Percentiles rank a stretch among this genome's conserved stretches.
Conservation (phyloP, 2,113 vertebrate genomes). For the Channa argus region DNA sequence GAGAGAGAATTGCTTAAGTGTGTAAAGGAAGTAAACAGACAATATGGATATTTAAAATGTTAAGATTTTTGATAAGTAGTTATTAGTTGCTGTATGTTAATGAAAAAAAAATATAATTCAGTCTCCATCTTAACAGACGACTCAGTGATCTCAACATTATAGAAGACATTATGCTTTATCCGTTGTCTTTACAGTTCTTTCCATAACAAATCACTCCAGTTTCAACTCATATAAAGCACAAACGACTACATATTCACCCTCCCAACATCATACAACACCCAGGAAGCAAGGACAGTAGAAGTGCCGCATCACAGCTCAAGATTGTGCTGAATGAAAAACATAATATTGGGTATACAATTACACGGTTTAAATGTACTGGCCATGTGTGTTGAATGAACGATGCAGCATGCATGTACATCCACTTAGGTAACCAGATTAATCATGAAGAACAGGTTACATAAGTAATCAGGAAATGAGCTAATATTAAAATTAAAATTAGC, state of each 20-base stretch:
- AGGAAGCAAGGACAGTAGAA: conserved; percentile 41
- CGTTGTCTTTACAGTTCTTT: background rate
- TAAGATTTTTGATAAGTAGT: background rate
- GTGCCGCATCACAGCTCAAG: conserved; percentile 58
- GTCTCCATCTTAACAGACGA: background rate
- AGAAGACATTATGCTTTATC: background rate
- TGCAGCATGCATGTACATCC: background rate
- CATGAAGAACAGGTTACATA: too few relatives aligned
- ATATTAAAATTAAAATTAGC: too few relatives aligned
- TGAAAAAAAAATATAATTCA: background rate
- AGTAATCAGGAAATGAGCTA: too few relatives aligned
- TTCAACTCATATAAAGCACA: conserved; percentile 20
- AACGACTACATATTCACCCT: background rate
- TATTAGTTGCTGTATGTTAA: conserved; percentile 4
- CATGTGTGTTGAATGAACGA: conserved; percentile 25
- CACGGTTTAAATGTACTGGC: conserved; percentile 25
- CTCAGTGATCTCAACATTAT: conserved; percentile 10
- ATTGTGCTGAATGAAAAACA: conserved; percentile 70
- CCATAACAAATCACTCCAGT: conserved; percentile 1
- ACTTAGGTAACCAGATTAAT: too few relatives aligned
- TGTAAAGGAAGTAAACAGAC: background rate
- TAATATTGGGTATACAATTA: conserved; percentile 27
- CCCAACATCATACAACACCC: conserved; percentile 31
- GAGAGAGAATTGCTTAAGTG: conserved; percentile 11
- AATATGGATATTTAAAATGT: too few relatives aligned